Base-by-base conservation (phyloP, 2,113 vertebrate genomes). In the Aramus guarauna region DNA sequence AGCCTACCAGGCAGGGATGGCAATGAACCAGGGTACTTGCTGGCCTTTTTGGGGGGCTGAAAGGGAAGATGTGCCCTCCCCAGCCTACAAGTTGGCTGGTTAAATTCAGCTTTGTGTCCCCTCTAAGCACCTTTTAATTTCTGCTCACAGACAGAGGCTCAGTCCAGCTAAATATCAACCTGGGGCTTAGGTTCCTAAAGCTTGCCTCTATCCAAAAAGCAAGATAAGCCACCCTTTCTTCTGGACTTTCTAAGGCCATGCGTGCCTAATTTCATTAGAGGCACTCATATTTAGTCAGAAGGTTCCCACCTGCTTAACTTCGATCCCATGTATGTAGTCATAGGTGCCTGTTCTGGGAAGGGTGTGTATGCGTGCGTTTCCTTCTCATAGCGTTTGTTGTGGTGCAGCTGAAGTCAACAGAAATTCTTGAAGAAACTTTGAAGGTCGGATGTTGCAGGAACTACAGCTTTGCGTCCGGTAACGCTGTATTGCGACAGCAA, bases 361-460 rank as follows among this genome's bases (percentile, higher is more conserved):
- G 34, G n/a, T 3, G 11, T 9, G 11, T 34, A 24, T 12, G 2
- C 1, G 20, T 23, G 27, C 39, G 29, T 77, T 93, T 63, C 12
- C 29, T 56, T 34, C 59, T 58, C n/a, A 0, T 7, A 6, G 7
- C 2, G 5, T 37, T 76, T 2, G 2, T 26, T 30, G 45, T 58
- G 55, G 30, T 69, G 50, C 34, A 56, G 43, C 55, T 80, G 58
- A 62, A 91, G 10, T 11, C 32, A 64, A 29, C 62, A 32, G 52
- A 20, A 79, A 15, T 59, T 45, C 48, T 17, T 14, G 53, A 17
- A n/a, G 72, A 66, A 60, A n/a, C 26, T 48, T 43, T 60, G 59
- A 43, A 73, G 36, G 20, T 3, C 62, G 72, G 68, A 14, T 3
- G 0, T 21, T 52, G 34, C 45, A 74, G 85, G n/a, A 77, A 10